These are phyloP conservation scores for Apodemus agrarius DNA, from an alignment of 2,797 vertebrate genomes.

Conservation along the genomic window DNA sequence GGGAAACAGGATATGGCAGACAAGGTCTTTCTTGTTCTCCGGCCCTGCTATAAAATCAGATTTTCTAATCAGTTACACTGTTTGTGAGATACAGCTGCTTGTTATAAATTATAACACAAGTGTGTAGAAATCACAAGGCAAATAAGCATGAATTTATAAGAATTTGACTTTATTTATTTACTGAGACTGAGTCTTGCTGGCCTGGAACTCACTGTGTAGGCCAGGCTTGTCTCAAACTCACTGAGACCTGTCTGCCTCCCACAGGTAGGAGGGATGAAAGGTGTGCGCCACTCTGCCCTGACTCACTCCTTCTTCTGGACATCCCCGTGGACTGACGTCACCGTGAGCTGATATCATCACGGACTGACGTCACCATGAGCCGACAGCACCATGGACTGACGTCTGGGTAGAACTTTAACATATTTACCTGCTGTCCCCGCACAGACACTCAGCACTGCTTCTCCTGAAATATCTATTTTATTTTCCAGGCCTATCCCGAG, in stretches of 20 bases:
- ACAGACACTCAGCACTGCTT: neutral
- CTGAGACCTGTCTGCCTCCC: neutral
- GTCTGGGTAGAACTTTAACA: neutral
- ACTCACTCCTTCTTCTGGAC: neutral
- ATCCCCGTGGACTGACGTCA: neutral
- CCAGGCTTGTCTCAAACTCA: neutral
- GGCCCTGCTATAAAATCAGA: neutral
- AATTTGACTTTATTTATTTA: neutral
- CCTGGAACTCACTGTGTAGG: neutral
- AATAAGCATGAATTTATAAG: neutral
- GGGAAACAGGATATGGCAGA: neutral
- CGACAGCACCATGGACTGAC: no score
- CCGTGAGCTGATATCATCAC: neutral
- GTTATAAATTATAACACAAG: neutral
- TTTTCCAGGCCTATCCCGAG: neutral
- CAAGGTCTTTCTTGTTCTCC: neutral
- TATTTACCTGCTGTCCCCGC: neutral
- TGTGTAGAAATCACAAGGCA: neutral
- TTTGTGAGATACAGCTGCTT: neutral
- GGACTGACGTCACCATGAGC: no score
- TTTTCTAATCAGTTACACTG: neutral
- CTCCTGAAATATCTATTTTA: neutral
- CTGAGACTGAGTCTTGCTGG: neutral
- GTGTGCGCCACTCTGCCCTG: rapidly evolving
- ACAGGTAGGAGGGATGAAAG: neutral